A percentile compares a stretch with the other conserved stretches of the same genome.
These are phyloP conservation scores for Erythrocebus patas DNA, from an alignment of 2,113 vertebrate genomes.

Conservation along the genomic window DNA sequence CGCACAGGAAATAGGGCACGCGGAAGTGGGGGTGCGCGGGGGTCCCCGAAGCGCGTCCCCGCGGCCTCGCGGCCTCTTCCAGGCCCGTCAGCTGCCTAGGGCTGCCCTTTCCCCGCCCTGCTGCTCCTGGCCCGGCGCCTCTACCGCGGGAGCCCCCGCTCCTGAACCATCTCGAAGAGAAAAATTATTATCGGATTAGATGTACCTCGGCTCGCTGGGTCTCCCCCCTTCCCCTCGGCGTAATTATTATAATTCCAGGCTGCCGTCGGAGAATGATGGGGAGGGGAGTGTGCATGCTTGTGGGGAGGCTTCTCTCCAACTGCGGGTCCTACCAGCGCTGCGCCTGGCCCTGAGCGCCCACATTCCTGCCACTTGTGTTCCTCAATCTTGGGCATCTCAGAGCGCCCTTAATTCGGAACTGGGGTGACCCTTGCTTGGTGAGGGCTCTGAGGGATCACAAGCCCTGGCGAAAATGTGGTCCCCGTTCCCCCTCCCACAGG, in stretches of 20 bases:
- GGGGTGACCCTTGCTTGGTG: not conserved
- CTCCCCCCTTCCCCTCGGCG: slow-evolving; percentile 57
- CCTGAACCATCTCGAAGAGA: slow-evolving; percentile 68
- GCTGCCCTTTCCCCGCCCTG: not conserved
- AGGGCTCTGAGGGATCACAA: not conserved
- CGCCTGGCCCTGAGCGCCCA: not conserved
- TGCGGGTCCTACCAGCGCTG: not conserved
- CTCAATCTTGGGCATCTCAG: not conserved
- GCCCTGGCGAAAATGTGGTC: no score
- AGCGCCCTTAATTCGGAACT: no score
- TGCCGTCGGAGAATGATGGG: slow-evolving; percentile 53
- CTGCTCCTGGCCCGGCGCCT: not conserved
- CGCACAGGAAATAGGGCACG: not conserved
- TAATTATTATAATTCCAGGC: slow-evolving; percentile 78
- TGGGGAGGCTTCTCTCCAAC: not conserved
- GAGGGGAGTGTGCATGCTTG: not conserved
- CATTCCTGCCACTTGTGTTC: not conserved
- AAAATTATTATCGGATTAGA: slow-evolving; percentile 80
- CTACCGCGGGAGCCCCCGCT: not conserved
- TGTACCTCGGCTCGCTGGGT: slow-evolving; percentile 57
- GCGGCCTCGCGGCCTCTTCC: not conserved
- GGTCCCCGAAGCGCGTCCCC: not conserved
- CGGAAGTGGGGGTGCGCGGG: rapidly evolving
- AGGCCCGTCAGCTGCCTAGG: not conserved
- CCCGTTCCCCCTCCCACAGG: no score